Evolutionary conservation across 1,140 invertebrate genomes (phyloP), one percentile per base, ranked within the genome.

Genomic region (Drosophila novamexicana): DNA sequence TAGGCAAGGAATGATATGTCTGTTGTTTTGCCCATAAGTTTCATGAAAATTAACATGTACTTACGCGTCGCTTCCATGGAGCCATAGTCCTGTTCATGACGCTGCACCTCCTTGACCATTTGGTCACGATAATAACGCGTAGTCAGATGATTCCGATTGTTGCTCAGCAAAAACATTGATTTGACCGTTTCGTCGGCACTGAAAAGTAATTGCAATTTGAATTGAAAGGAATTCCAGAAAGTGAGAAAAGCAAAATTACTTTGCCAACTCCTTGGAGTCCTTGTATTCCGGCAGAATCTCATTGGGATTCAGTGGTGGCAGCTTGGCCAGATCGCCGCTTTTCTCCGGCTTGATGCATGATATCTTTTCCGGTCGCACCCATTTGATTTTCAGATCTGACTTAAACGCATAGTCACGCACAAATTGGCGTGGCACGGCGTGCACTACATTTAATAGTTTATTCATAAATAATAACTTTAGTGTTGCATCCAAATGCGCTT

Each of bases 321-420:
- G 52, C 39, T 93, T 68, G 45, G 90, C 86, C 6, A 93, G 77
- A 91, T 96, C 95, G 6, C 95, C 95, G 63, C 93, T 94, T 81
- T 94, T 94, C 71, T 93, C 89, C 1, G 94, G 93, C 65, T 93
- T 91, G 49, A 88, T 91, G 63, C 92, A 93, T 0, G 93, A 81
- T 56, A 95, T 92, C 91, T 94, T 94, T 67, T 93, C 93, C 2
- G 95, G 95, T 36, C 93, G 91, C 9, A 94, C 90, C 95, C 95
- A 95, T 93, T 94, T 94, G 36, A 95, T 95, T 88, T 94, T 95
- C 56, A 94, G 90, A 71, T 94, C 93, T n/a, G 93, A 93, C 81
- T 94, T 94, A 63, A 93, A 93, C 0, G 93, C 93, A 72, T 94
- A 94, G 79, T 81, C 89, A 63, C 79, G 90, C 47, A 77, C 64